phyloP scores from a whole-genome alignment of 2,888 invertebrate species.

The Oligia strigilis region DNA sequence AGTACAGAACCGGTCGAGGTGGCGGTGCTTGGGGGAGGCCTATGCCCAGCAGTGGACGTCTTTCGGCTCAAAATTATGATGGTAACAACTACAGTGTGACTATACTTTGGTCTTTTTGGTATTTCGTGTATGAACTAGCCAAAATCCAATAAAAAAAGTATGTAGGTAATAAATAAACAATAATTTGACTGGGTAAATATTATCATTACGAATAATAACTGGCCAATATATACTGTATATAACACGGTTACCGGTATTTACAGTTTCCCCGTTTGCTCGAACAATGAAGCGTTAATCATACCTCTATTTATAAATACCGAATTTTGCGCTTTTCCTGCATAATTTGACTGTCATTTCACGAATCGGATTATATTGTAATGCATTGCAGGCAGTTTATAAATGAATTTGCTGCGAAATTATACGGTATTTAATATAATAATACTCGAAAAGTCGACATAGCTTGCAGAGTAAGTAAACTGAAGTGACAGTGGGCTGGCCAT shows the following conservation, averaged over 20 bases:
- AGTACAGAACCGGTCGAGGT: no score
- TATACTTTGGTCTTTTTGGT: no score
- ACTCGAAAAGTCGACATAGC: no score
- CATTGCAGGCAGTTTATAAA: conserved; percentile 9
- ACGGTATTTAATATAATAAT: background rate
- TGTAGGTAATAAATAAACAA: background rate
- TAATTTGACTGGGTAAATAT: background rate
- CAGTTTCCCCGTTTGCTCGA: background rate
- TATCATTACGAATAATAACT: conserved; percentile 14
- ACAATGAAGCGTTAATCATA: conserved; percentile 34
- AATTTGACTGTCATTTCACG: conserved; percentile 8
- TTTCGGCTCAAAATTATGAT: no score
- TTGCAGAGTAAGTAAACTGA: no score
- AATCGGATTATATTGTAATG: conserved; percentile 11
- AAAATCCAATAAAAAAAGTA: background rate
- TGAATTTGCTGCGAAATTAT: background rate
- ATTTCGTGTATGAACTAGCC: background rate
- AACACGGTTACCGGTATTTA: conserved; percentile 21
- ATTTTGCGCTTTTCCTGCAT: conserved; percentile 10
- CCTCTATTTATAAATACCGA: conserved; percentile 12
- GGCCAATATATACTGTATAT: conserved; percentile 1
- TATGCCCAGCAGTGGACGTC: no score
- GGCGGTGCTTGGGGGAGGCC: no score
- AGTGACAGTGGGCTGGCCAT: no score
- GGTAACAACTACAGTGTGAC: no score